A percentile compares a stretch with the other conserved stretches of the same genome.
phyloP scores from a whole-genome alignment of 2,888 invertebrate genomes.

The Thera obeliscata region DNA sequence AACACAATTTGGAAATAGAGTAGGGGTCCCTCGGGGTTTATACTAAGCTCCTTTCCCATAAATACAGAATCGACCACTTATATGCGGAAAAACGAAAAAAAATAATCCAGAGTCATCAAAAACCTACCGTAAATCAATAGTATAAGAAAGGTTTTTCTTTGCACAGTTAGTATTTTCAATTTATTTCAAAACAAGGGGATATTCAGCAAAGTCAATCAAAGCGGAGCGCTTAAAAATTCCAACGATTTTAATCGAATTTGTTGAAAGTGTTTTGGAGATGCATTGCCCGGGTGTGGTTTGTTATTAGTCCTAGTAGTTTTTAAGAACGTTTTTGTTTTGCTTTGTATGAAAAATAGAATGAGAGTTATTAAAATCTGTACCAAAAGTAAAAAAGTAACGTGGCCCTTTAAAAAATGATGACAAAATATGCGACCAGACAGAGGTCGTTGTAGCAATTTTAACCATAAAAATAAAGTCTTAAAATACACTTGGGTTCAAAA shows the following conservation, averaged over 20 bases:
- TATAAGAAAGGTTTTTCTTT: conserved; percentile 44
- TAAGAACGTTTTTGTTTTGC: neutral
- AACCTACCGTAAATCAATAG: conserved; percentile 44
- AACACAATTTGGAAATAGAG: conserved; percentile 69
- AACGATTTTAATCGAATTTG: conserved; percentile 46
- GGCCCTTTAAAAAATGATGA: too few relatives aligned
- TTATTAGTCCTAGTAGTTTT: neutral
- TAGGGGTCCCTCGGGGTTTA: conserved; percentile 62
- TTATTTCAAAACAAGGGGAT: conserved; percentile 60
- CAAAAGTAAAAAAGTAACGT: too few relatives aligned
- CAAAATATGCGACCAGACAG: too few relatives aligned
- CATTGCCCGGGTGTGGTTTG: conserved; percentile 4
- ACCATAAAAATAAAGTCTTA: too few relatives aligned
- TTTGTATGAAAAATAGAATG: too few relatives aligned
- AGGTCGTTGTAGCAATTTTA: too few relatives aligned
- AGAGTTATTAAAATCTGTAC: too few relatives aligned
- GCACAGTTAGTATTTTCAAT: conserved; percentile 36
- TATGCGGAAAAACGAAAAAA: conserved; percentile 57
- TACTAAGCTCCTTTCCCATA: conserved; percentile 67
- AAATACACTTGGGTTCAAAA: too few relatives aligned
- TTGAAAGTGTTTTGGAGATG: conserved; percentile 37
- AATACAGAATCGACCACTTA: conserved; percentile 72
- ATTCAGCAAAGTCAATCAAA: conserved; percentile 61
- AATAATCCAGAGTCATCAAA: conserved; percentile 36
- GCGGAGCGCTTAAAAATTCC: conserved; percentile 48